These are phyloP conservation scores for Microchrysa polita DNA, from an alignment of 2,888 invertebrate genomes.

Conservation along the genomic window DNA sequence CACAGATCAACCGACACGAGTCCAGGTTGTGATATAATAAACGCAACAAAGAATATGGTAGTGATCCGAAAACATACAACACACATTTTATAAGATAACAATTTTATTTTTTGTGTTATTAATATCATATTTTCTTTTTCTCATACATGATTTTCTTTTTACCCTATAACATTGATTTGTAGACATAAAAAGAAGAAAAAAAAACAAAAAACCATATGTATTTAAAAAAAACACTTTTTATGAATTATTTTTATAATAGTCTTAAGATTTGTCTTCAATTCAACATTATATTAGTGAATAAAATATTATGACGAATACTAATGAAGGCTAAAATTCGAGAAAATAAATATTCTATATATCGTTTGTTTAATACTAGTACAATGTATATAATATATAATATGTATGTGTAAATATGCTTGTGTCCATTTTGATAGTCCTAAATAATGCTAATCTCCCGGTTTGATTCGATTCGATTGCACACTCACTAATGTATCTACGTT, in stretches of 20 bases:
- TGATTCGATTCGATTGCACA: conserved; percentile 6
- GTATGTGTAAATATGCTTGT: not conserved
- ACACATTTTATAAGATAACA: too few species aligned
- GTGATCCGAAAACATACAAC: too few species aligned
- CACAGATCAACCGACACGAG: too few species aligned
- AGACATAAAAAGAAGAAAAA: too few species aligned
- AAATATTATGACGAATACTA: not conserved
- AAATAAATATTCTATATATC: conserved; percentile 6
- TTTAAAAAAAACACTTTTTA: not conserved
- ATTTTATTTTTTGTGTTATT: too few species aligned
- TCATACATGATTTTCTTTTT: too few species aligned
- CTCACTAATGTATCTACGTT: not conserved
- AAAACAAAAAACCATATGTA: too few species aligned
- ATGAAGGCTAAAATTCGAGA: conserved; percentile 7
- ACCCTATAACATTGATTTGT: too few species aligned
- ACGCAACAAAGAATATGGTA: too few species aligned
- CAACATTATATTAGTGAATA: conserved; percentile 2
- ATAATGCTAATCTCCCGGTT: not conserved
- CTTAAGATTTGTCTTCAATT: not conserved
- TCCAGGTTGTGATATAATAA: too few species aligned
- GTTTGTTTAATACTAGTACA: not conserved
- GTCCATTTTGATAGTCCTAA: not conserved
- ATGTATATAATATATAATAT: not conserved
- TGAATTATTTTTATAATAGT: conserved; percentile 4
- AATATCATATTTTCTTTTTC: too few species aligned